Conservation (phyloP, 1,140 invertebrate genomes). For the Sarcophaga bullata region DNA sequence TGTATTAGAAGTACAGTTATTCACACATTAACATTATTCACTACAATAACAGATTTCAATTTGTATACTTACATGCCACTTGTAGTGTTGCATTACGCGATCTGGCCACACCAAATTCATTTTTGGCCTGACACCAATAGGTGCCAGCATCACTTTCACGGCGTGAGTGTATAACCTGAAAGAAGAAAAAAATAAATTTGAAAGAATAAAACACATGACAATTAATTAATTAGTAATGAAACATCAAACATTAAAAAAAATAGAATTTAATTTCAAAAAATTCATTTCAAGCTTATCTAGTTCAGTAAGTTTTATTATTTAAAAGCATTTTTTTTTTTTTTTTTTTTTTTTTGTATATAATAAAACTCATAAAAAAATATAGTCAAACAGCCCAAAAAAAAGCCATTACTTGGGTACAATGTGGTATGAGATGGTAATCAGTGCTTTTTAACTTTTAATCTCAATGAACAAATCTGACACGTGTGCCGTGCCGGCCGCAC, state of each 20-base stretch:
- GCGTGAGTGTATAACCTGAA: slow-evolving; percentile 61
- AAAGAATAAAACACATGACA: background rate
- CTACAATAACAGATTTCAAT: no score
- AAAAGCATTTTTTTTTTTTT: no score
- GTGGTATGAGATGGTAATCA: no score
- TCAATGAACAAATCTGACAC: background rate
- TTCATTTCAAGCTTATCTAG: no score
- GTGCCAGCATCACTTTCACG: slow-evolving; percentile 80
- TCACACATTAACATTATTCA: no score
- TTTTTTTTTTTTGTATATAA: background rate
- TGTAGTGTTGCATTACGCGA: slow-evolving; percentile 86
- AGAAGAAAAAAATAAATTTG: slow-evolving; percentile 16
- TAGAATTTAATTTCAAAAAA: no score
- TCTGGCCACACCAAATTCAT: slow-evolving; percentile 79
- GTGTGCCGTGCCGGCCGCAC: background rate
- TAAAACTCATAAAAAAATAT: background rate
- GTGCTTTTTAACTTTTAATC: background rate
- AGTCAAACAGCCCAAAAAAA: background rate
- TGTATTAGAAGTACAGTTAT: no score
- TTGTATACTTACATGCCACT: slow-evolving; percentile 77
- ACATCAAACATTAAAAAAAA: no score
- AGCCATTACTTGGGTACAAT: no score
- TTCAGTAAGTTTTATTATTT: no score
- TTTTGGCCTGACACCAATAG: slow-evolving; percentile 90
- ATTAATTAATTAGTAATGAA: no score